Conservation (phyloP, 2,797 vertebrate species). For the Babyrousa celebensis region DNA sequence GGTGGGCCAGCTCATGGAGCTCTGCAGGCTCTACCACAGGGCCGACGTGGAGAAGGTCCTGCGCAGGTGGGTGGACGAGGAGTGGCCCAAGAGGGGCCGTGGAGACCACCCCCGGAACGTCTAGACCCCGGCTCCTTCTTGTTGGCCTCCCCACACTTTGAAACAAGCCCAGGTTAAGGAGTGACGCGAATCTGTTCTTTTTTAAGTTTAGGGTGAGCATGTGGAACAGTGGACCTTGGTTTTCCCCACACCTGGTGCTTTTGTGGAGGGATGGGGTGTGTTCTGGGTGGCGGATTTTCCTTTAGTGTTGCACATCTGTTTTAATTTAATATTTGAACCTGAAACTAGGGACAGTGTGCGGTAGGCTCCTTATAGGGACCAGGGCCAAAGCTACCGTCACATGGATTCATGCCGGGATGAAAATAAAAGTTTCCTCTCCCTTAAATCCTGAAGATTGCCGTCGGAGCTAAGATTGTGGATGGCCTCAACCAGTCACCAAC, state of each 20-base stretch:
- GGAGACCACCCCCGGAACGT: slow-evolving; percentile 90
- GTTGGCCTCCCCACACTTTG: background rate
- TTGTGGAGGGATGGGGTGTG: background rate
- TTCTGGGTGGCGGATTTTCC: slow-evolving; percentile 53
- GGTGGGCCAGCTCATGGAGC: slow-evolving; percentile 96
- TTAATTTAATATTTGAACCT: slow-evolving; percentile 82
- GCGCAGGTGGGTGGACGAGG: slow-evolving; percentile 97
- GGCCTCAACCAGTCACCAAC: background rate
- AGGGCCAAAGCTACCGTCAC: background rate
- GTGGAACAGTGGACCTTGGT: fast-evolving
- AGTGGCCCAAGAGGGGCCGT: slow-evolving; percentile 96
- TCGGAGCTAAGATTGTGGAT: background rate
- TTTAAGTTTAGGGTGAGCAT: background rate
- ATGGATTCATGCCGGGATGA: background rate
- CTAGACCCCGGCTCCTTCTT: slow-evolving; percentile 73
- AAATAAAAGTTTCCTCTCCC: background rate
- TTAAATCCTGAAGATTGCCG: background rate
- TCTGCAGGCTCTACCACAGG: slow-evolving; percentile 97
- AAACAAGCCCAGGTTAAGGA: background rate
- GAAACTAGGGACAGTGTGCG: slow-evolving; percentile 18
- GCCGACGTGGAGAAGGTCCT: slow-evolving; percentile 97
- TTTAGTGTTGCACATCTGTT: slow-evolving; percentile 79
- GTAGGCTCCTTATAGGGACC: background rate
- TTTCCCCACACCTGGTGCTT: background rate
- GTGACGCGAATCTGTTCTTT: background rate